Percentiles rank a stretch among this genome's conserved stretches.
Evolutionary conservation across 2,888 invertebrate genomes (phyloP).

Genomic region (Phanerotoma sp.): DNA sequence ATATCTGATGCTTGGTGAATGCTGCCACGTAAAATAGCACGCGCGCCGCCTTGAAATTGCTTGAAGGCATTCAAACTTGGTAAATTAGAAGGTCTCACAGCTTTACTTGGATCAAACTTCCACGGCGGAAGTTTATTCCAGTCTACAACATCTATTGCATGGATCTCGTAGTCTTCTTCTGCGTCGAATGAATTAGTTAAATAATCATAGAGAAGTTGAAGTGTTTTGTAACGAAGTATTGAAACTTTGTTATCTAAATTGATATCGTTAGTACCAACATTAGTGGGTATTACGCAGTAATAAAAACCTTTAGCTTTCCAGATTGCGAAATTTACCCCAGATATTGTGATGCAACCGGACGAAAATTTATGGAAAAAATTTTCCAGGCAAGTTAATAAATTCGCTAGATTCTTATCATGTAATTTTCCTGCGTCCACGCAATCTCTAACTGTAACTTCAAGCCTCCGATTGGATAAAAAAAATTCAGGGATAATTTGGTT

Average conservation of each 20-base stretch:
- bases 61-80: slow-evolving; percentile 50
- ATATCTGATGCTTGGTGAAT: slow-evolving; percentile 45
- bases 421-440: slow-evolving; percentile 48
- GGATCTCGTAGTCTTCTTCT: slow-evolving; percentile 47
- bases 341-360: slow-evolving; percentile 41
- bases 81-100: slow-evolving; percentile 45
- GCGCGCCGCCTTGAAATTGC: slow-evolving; percentile 40
- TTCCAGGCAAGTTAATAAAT: slow-evolving; percentile 38
- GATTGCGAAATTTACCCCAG: slow-evolving; percentile 37
- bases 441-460: slow-evolving; percentile 46
- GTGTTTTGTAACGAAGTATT: slow-evolving; percentile 38
- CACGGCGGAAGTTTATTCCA: slow-evolving; percentile 44
- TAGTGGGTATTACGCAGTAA: slow-evolving; percentile 43
- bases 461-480: slow-evolving; percentile 46
- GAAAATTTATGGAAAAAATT: slow-evolving; percentile 41
- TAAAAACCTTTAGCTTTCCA: slow-evolving; percentile 42
- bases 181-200: slow-evolving; percentile 30
- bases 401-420: slow-evolving; percentile 32
- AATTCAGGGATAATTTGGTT: slow-evolving; percentile 49
- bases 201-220: slow-evolving; percentile 30
- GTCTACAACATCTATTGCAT: slow-evolving; percentile 44
- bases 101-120: slow-evolving; percentile 47
- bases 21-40: slow-evolving; percentile 46
- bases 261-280: background rate
- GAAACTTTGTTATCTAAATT: slow-evolving; percentile 22